A percentile compares a stretch with the other conserved stretches of the same genome.
Conservation (phyloP, 2,888 invertebrate genomes). For the Scaptodrosophila latifasciaeformis region DNA sequence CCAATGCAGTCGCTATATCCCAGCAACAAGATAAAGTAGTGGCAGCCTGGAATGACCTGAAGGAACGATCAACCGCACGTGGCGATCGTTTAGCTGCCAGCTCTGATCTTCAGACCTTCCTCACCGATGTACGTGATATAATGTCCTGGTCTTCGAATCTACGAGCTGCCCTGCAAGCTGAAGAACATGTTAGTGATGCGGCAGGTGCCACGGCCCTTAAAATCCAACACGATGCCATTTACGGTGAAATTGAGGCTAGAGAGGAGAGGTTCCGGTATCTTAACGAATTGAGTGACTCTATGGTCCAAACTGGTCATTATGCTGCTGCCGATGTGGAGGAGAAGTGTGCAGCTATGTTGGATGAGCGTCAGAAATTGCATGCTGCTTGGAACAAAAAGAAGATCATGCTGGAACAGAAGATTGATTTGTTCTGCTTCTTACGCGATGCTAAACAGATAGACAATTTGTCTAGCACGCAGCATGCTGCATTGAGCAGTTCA, state of each 20-base stretch:
- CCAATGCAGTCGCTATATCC: conserved; percentile 92
- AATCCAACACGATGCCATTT: conserved; percentile 88
- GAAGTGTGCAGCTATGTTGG: conserved; percentile 84
- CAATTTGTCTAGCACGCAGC: conserved; percentile 90
- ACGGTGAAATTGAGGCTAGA: conserved; percentile 91
- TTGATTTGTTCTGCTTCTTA: conserved; percentile 95
- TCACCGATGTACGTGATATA: conserved; percentile 90
- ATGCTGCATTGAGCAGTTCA: conserved; percentile 83
- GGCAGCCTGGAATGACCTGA: conserved; percentile 90
- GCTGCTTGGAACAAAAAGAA: conserved; percentile 92
- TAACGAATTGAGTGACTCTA: conserved; percentile 85
- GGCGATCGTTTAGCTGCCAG: conserved; percentile 89
- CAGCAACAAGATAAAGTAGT: conserved; percentile 90
- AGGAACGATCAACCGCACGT: conserved; percentile 87
- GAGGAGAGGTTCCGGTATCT: conserved; percentile 87
- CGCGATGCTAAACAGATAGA: conserved; percentile 95
- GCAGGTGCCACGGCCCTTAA: conserved; percentile 87
- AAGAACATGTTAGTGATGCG: conserved; percentile 88
- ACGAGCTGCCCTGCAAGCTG: conserved; percentile 84
- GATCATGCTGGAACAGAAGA: conserved; percentile 90
- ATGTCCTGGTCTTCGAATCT: conserved; percentile 90
- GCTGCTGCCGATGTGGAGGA: conserved; percentile 87
- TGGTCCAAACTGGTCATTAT: conserved; percentile 90
- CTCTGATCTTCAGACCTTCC: conserved; percentile 91
- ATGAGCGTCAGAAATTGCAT: conserved; percentile 86